phyloP scores from a whole-genome alignment of 2,888 invertebrate species.

The Aelia acuminata region DNA sequence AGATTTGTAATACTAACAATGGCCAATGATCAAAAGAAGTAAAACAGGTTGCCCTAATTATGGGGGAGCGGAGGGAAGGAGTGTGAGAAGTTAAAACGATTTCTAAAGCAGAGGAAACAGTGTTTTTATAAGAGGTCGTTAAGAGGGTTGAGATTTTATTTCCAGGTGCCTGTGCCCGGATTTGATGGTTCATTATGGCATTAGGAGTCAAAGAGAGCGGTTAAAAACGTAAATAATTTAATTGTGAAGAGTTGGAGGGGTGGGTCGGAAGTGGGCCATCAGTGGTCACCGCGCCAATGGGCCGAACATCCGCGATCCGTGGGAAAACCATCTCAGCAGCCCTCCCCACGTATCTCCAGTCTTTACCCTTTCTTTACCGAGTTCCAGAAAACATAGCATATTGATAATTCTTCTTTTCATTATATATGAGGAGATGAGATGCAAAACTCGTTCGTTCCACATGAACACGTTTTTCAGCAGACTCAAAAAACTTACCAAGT shows the following conservation, averaged over 20 bases:
- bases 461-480: too few species aligned
- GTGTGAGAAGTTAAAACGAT: constrained; percentile 6
- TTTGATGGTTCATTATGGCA: constrained; percentile 54
- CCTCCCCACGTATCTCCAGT: not conserved
- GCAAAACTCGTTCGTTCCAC: too few species aligned
- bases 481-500: too few species aligned
- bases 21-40: not conserved
- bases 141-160: not conserved
- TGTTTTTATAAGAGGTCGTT: constrained; percentile 32
- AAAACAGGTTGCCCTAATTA: not conserved
- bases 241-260: constrained; percentile 35
- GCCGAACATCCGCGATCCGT: constrained; percentile 55
- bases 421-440: too few species aligned
- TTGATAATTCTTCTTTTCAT: too few species aligned
- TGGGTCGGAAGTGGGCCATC: constrained; percentile 46
- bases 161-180: constrained; percentile 34
- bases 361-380: not conserved
- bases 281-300: constrained; percentile 51
- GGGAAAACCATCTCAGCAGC: not conserved
- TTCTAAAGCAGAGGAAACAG: constrained; percentile 19
- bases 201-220: constrained; percentile 49
- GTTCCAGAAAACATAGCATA: not conserved
- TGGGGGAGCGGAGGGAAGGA: not conserved
- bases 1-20: not conserved
- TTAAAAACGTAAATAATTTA: constrained; percentile 58